Evolutionary conservation across 2,113 vertebrate genomes (phyloP).

Genomic region (Mormyrus iriodes): DNA sequence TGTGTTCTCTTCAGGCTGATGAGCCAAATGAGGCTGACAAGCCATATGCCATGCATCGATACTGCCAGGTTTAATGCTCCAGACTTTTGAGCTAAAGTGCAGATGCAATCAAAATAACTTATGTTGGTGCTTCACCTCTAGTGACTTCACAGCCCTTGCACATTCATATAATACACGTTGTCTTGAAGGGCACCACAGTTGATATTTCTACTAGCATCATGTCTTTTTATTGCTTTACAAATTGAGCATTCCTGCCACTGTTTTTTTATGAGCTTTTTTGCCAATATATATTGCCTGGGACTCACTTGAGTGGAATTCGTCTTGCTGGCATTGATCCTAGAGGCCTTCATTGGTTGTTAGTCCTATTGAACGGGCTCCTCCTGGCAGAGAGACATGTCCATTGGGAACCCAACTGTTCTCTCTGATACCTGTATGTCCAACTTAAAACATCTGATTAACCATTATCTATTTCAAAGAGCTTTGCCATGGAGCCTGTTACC

Average conservation of each 20-base stretch:
- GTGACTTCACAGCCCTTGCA: not conserved
- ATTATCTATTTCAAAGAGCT: not conserved
- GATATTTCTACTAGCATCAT: not conserved
- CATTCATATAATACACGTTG: not conserved
- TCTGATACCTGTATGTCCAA: not conserved
- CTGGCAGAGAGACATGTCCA: not conserved
- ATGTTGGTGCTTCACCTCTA: not conserved
- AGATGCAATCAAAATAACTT: not conserved
- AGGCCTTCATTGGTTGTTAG: constrained; percentile 1
- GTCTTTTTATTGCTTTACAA: constrained; percentile 6
- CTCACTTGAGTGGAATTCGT: not conserved
- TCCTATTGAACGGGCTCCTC: not conserved
- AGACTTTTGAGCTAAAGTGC: not conserved
- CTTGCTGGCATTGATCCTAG: not conserved
- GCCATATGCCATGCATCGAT: not conserved
- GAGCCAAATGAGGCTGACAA: not conserved
- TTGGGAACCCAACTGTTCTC: not conserved
- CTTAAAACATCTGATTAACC: constrained; percentile 8
- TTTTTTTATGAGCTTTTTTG: not conserved
- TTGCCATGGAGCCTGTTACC: not conserved
- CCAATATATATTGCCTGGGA: constrained; percentile 2
- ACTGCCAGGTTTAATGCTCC: not conserved
- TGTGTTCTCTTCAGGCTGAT: not conserved
- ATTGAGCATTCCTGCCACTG: not conserved
- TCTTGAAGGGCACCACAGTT: constrained; percentile 1